Evolutionary conservation across 1,140 invertebrate species (phyloP), one percentile per base, ranked within the genome.

Genomic region (Mycetomoellerius zeteki): DNA sequence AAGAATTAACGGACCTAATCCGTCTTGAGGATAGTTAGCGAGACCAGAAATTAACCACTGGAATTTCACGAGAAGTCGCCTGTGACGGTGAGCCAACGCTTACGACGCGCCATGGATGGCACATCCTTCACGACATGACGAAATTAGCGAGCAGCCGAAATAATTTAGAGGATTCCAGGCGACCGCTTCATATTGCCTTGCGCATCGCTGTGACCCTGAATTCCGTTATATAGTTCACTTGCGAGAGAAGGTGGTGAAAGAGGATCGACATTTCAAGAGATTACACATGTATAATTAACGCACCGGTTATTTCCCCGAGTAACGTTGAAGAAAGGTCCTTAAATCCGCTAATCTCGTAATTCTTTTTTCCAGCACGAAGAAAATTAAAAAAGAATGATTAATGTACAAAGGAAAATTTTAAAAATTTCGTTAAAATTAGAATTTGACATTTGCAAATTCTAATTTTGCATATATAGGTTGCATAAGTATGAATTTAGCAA

Each of bases 71-170:
- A 47, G 14, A 37, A 71, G 27, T 69, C 47, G 77, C n/a, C 43
- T 8, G 58, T 33, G 64, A 69, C n/a, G 50, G 50, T 27, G 47
- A 81, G 21, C 50, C 33, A 71, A 24, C 33, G 50, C 16, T 69
- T 56, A 16, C 77, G 10, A 69, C 37, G 47, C 33, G 16, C 8
- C 47, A 14, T 30, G 27, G 21, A 64, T 69, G n/a, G 21, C 64
- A 80, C 16, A 81, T 71, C 78, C 50, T 71, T 81, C 65, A 56
- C 16, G 21, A 67, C 8, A 37, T 54, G 82, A 78, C 73, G 47
- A 78, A 85, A 85, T 85, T 85, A 85, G 82, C 73, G 62, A 77
- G 60, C 72, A 85, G 14, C 73, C 82, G 60, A 85, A 85, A 85
- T 85, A 85, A 85, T 85, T 85, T 78, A 85, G 60, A 47, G 60